phyloP scores from a whole-genome alignment of 53 echinoderm and acorn worm genomes.

The Zoroaster sp. region DNA sequence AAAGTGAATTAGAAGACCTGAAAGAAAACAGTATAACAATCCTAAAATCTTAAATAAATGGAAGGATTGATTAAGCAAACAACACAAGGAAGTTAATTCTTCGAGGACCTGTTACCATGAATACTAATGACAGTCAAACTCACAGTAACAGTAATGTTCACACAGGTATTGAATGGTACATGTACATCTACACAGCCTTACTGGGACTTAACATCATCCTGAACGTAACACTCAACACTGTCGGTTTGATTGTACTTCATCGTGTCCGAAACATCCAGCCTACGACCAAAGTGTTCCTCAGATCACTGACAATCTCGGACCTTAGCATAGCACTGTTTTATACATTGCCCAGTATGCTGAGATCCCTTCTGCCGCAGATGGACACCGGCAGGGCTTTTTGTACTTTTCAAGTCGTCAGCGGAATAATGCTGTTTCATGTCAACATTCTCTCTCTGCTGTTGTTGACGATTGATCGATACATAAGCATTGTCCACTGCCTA shows the following conservation, averaged over 20 bases:
- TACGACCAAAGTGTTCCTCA: slow-evolving; percentile 45
- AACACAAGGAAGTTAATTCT: neutral
- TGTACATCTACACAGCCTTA: neutral
- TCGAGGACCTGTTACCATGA: neutral
- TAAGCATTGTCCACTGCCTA: slow-evolving; percentile 24
- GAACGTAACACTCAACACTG: neutral
- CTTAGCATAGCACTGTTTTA: slow-evolving; percentile 42
- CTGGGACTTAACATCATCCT: neutral
- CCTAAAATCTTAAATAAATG: no score
- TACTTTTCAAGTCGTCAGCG: neutral
- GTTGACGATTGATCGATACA: slow-evolving; percentile 16
- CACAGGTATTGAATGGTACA: neutral
- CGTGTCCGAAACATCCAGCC: slow-evolving; percentile 22
- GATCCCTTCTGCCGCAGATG: neutral
- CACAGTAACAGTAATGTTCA: neutral
- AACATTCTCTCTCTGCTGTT: slow-evolving; percentile 30
- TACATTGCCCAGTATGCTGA: slow-evolving; percentile 8
- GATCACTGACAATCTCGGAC: slow-evolving; percentile 43
- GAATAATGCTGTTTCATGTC: neutral
- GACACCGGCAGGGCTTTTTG: neutral
- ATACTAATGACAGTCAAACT: neutral
- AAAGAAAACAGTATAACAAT: no score
- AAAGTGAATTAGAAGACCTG: no score
- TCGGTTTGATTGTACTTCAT: slow-evolving; percentile 2
- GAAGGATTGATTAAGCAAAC: neutral